These are phyloP conservation scores for Anastrepha ludens DNA, from an alignment of 1,140 invertebrate species.

Conservation along the genomic window DNA sequence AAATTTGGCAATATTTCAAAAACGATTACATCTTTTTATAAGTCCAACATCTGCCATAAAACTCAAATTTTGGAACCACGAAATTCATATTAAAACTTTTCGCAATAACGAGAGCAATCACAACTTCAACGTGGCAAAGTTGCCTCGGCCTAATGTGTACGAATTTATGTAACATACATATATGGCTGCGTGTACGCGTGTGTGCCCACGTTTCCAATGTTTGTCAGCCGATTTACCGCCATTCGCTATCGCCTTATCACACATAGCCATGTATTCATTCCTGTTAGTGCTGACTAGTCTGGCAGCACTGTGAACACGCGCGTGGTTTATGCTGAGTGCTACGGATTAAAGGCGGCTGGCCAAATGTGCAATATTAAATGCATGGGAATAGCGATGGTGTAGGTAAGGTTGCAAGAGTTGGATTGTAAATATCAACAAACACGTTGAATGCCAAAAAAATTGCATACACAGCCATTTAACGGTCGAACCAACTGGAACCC, in stretches of 20 bases:
- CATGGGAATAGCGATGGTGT: not conserved
- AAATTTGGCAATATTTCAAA: too few relatives aligned
- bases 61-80: too few relatives aligned
- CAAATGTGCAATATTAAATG: not conserved
- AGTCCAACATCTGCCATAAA: too few relatives aligned
- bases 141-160: too few relatives aligned
- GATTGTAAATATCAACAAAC: constrained; percentile 28
- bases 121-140: too few relatives aligned
- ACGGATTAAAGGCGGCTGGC: not conserved
- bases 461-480: not conserved
- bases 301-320: not conserved
- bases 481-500: not conserved
- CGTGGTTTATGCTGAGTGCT: constrained; percentile 11
- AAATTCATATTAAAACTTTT: too few relatives aligned
- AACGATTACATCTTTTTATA: too few relatives aligned
- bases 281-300: not conserved
- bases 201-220: not conserved
- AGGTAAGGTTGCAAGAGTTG: not conserved
- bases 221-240: not conserved
- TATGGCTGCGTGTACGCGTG: not conserved
- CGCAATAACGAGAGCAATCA: too few relatives aligned
- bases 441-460: not conserved
- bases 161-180: too few relatives aligned
- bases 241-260: not conserved
- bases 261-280: not conserved